phyloP scores from a whole-genome alignment of 2,113 vertebrate genomes.

The Grallaria varia region DNA sequence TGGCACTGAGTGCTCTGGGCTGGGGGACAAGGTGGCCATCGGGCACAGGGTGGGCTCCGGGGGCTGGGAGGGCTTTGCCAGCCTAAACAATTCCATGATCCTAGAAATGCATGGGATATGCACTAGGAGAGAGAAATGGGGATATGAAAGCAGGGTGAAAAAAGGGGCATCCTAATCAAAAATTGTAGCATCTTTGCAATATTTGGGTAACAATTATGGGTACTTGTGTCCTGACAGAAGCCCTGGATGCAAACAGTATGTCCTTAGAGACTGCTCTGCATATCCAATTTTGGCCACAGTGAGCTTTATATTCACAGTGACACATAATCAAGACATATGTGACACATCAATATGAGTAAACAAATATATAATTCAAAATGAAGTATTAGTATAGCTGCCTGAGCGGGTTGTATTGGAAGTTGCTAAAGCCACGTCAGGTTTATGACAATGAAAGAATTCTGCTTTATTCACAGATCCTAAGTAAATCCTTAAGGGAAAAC shows the following conservation, averaged over 20 bases:
- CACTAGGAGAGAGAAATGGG: not conserved
- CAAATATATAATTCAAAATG: slow-evolving; percentile 62
- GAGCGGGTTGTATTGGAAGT: not conserved
- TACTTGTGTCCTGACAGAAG: not conserved
- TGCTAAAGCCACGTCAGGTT: not conserved
- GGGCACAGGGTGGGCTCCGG: not conserved
- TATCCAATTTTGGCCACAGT: not conserved
- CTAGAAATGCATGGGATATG: not conserved
- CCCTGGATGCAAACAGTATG: not conserved
- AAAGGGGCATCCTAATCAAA: not conserved
- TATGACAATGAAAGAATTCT: slow-evolving; percentile 18
- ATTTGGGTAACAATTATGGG: not conserved
- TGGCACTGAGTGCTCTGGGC: not conserved
- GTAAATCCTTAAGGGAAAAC: not conserved
- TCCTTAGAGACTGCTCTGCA: not conserved
- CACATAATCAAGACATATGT: slow-evolving; percentile 44
- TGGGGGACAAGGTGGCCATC: not conserved
- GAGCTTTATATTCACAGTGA: slow-evolving; percentile 42
- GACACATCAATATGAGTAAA: slow-evolving; percentile 36
- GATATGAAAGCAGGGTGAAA: not conserved
- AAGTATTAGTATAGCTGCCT: slow-evolving; percentile 15
- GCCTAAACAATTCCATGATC: fast-evolving
- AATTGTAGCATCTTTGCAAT: not conserved
- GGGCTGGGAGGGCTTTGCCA: fast-evolving
- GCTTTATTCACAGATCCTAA: not conserved